Conservation (phyloP, 2,888 invertebrate genomes). For the Bembecia ichneumoniformis region DNA sequence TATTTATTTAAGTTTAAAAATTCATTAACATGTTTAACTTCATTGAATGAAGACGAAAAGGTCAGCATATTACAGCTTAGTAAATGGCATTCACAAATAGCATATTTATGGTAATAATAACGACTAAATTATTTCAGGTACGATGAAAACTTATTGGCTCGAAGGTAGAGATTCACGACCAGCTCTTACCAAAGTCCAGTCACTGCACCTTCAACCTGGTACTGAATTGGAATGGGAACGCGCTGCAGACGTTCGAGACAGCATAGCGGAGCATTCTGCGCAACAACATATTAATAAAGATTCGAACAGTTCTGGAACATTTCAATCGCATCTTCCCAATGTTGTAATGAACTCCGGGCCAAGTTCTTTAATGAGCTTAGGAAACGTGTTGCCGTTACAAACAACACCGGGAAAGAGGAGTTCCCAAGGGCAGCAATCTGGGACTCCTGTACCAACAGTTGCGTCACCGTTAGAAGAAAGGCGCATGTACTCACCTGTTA, state of each 20-base stretch:
- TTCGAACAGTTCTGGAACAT: slow-evolving; percentile 10
- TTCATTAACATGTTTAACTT: too few relatives aligned
- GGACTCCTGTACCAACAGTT: slow-evolving; percentile 25
- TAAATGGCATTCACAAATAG: too few relatives aligned
- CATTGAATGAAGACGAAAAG: too few relatives aligned
- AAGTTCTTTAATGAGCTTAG: slow-evolving; percentile 27
- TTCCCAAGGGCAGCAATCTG: slow-evolving; percentile 19
- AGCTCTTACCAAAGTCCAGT: slow-evolving; percentile 59
- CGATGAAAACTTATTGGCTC: slow-evolving; percentile 93
- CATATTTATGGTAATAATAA: too few relatives aligned
- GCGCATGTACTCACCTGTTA: slow-evolving; percentile 86
- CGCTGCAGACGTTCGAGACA: slow-evolving; percentile 56
- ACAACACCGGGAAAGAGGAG: slow-evolving; percentile 21
- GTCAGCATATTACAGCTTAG: too few relatives aligned
- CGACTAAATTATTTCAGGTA: slow-evolving; percentile 55
- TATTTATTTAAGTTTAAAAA: too few relatives aligned
- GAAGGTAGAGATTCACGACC: slow-evolving; percentile 79
- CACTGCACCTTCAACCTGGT: slow-evolving; percentile 47
- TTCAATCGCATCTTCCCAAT: slow-evolving; percentile 28
- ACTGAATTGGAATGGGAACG: slow-evolving; percentile 58
- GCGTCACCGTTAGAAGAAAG: slow-evolving; percentile 74
- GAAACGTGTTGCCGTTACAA: slow-evolving; percentile 22
- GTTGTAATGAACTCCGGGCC: slow-evolving; percentile 30
- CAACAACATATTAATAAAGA: slow-evolving; percentile 45
- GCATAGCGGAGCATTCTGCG: slow-evolving; percentile 59